phyloP scores from a whole-genome alignment of 2,797 vertebrate genomes.

The Setipinna tenuifilis region DNA sequence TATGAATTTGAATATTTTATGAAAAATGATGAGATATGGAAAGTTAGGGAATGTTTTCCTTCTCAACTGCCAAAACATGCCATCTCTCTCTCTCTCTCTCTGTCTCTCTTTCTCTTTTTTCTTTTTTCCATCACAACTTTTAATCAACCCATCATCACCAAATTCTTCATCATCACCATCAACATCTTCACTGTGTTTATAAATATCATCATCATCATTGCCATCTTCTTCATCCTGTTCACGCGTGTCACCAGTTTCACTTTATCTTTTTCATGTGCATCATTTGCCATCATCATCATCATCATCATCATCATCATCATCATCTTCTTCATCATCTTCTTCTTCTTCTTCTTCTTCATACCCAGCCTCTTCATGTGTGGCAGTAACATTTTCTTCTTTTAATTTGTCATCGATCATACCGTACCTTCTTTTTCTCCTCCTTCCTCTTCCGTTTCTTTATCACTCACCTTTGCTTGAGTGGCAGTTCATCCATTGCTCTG shows the following conservation, averaged over 20 bases:
- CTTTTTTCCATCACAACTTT: not conserved
- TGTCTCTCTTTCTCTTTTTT: not conserved
- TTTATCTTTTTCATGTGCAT: too few relatives aligned
- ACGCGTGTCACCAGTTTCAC: too few relatives aligned
- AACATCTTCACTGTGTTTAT: not conserved
- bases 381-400: too few relatives aligned
- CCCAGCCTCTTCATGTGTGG: too few relatives aligned
- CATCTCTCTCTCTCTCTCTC: not conserved
- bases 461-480: not conserved
- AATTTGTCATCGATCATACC: not conserved
- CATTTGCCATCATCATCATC: too few relatives aligned
- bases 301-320: too few relatives aligned
- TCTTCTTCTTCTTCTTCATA: too few relatives aligned
- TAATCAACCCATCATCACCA: not conserved
- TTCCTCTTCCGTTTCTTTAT: too few relatives aligned
- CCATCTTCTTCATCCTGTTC: too few relatives aligned
- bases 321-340: not conserved
- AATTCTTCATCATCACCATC: not conserved
- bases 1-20: constrained; percentile 12
- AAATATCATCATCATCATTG: not conserved
- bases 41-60: not conserved
- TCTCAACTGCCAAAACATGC: not conserved
- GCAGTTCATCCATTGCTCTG: not conserved
- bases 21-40: not conserved
- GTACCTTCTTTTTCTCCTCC: too few relatives aligned